Evolutionary conservation across 2,888 invertebrate species (phyloP).

Genomic region (Hoplodrina ambigua): DNA sequence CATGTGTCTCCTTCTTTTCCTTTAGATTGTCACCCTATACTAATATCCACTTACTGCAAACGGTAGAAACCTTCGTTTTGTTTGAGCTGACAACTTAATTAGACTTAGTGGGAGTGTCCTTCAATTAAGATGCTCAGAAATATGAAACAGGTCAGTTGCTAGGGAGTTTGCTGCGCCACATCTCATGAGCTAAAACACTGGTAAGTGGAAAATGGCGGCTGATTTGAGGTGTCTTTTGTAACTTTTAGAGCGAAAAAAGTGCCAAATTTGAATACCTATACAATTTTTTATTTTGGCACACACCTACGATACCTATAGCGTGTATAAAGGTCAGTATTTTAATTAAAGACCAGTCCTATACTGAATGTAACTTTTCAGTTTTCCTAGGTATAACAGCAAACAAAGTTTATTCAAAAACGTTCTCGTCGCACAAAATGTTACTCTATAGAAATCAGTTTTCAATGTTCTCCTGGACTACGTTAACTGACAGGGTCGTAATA

Average conservation of each 20-base stretch:
- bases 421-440: slow-evolving; percentile 8
- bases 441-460: slow-evolving; percentile 26
- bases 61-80: background rate
- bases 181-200: background rate
- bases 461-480: slow-evolving; percentile 5
- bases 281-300: background rate
- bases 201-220: background rate
- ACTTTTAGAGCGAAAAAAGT: background rate
- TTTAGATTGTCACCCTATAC: background rate
- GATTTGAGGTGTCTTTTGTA: background rate
- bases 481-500: slow-evolving; percentile 31
- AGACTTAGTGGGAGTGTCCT: background rate
- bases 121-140: slow-evolving; percentile 11
- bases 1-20: background rate
- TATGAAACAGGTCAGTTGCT: background rate
- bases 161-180: background rate
- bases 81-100: slow-evolving; percentile 4
- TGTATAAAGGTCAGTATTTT: slow-evolving; percentile 8
- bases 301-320: background rate
- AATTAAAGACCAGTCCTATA: slow-evolving; percentile 1
- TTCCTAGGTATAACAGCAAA: no score
- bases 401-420: slow-evolving; percentile 6
- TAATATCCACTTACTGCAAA: slow-evolving; percentile 4
- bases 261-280: background rate
- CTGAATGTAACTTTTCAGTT: background rate